phyloP scores from a whole-genome alignment of 2,888 invertebrate genomes.

The Epistrophe grossulariae region DNA sequence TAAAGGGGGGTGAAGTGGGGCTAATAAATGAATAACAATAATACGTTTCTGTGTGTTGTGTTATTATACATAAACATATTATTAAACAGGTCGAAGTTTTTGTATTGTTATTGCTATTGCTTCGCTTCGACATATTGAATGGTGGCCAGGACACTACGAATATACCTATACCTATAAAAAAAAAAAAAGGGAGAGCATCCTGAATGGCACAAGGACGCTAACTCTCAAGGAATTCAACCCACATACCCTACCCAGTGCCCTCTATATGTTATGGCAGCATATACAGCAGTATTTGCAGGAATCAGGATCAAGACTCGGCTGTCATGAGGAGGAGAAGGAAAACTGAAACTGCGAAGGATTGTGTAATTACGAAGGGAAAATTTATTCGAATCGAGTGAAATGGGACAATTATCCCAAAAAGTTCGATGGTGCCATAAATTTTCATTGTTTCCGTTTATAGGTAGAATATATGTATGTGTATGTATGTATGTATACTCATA shows the following conservation, averaged over 20 bases:
- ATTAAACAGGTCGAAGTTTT: slow-evolving; percentile 71
- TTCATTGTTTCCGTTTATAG: slow-evolving; percentile 32
- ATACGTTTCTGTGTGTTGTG: slow-evolving; percentile 64
- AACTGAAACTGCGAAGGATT: slow-evolving; percentile 38
- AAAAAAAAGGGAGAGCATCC: not conserved
- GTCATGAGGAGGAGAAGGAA: not conserved
- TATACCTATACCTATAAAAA: not conserved
- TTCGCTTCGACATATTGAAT: slow-evolving; percentile 71
- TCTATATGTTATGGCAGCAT: not conserved
- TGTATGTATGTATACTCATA: not conserved
- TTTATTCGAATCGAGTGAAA: slow-evolving; percentile 44
- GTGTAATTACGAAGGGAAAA: slow-evolving; percentile 35
- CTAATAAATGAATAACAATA: slow-evolving; percentile 75
- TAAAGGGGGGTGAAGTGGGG: not conserved
- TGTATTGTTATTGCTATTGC: slow-evolving; percentile 64
- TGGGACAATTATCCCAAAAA: slow-evolving; percentile 71
- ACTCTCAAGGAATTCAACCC: slow-evolving; percentile 15
- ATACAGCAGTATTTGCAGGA: not conserved
- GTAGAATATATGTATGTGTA: not conserved
- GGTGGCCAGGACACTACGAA: slow-evolving; percentile 28
- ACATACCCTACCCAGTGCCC: not conserved
- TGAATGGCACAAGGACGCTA: slow-evolving; percentile 24
- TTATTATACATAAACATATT: slow-evolving; percentile 72
- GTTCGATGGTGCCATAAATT: slow-evolving; percentile 64
- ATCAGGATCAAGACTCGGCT: not conserved